Evolutionary conservation across 2,888 invertebrate species (phyloP), one percentile per base, ranked within the genome.

Genomic region (Ormyrus pomaceus): DNA sequence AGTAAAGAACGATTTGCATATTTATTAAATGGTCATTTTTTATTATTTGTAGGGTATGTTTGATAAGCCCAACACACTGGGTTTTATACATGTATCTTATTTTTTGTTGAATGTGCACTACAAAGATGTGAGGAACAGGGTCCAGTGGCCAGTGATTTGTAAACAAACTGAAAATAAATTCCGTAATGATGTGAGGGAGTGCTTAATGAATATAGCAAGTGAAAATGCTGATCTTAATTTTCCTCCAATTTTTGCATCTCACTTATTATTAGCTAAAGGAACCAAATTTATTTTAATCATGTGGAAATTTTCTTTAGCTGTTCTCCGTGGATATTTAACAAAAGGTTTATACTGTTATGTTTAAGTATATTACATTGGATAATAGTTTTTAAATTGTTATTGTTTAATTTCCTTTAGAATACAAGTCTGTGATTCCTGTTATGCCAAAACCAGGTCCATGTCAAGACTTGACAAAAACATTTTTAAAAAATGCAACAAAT

Each of bases 31-130:
- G 55, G 5, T 50, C 13, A 50, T 62, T 53, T 50, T 7, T 69
- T 76, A 10, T 84, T 75, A 10, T 84, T 75, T 82, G 3, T 65
- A 90, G 90, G 87, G 87, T 65, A 90, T 90, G 90, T 90, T 90
- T 73, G 87, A 89, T 13, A 90, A 88, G 70, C 90, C 90, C 0
- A 90, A 90, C 65, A 88, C 89, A 7, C 45, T 84, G 4, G 90
- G 90, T 53, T 90, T 90, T 64, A 83, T 89, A 56, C 85, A 88
- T 4, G 84, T 87, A 2, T 87, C 89, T 0, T 85, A 88, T 59
- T 90, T 88, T 83, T 83, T 90, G 13, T 81, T 90, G 51, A 86
- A 83, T 10, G 85, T 89, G 81, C 87, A 88, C 56, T 87, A 90
- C 76, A 77, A 84, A 0, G 87, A 88, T 11, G 85, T 86, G 58